These are phyloP conservation scores for Rissa tridactyla DNA, from an alignment of 2,113 vertebrate genomes.

Conservation along the genomic window DNA sequence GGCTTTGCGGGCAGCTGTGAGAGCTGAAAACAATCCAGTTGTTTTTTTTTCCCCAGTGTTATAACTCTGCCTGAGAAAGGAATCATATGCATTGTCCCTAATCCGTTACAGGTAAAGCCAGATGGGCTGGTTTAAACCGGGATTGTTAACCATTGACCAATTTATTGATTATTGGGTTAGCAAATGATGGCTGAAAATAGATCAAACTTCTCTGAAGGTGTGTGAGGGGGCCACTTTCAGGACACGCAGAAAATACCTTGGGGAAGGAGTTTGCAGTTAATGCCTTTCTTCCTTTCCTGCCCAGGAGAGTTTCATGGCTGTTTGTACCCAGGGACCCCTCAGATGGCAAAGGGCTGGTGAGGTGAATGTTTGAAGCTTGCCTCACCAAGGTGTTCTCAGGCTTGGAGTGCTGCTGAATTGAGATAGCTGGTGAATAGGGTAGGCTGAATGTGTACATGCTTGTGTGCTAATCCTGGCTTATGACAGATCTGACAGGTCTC, in stretches of 20 bases:
- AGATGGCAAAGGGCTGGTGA: not conserved
- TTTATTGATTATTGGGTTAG: not conserved
- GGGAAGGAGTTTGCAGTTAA: not conserved
- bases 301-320: not conserved
- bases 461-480: not conserved
- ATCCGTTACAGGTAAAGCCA: not conserved
- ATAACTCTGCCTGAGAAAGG: not conserved
- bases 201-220: not conserved
- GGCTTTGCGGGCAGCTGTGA: not conserved
- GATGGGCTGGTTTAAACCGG: not conserved
- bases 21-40: conserved; percentile 15
- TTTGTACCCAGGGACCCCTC: not conserved
- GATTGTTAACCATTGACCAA: not conserved
- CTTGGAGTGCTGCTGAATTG: not conserved
- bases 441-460: not conserved
- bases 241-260: not conserved
- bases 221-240: not conserved
- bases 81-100: not conserved
- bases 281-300: not conserved
- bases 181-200: not conserved
- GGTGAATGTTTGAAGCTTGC: not conserved
- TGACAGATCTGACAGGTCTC: not conserved
- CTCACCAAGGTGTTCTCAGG: not conserved
- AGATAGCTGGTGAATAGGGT: not conserved
- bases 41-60: not conserved